A percentile compares a stretch with the other conserved stretches of the same genome.
These are phyloP conservation scores for Oncorhynchus clarkii DNA, from an alignment of 2,113 vertebrate species.

Conservation along the genomic window DNA sequence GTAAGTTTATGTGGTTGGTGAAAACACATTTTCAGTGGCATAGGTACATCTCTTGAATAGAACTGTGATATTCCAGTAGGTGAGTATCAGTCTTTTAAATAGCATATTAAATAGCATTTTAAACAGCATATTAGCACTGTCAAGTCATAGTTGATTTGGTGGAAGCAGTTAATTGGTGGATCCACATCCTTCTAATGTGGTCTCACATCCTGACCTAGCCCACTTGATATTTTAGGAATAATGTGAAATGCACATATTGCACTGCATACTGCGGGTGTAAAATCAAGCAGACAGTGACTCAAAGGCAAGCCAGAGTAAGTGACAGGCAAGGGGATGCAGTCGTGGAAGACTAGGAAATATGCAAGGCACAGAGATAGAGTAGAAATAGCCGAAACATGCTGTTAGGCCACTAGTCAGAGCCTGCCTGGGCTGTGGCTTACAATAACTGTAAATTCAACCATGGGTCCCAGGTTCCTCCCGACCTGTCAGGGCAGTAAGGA, in stretches of 20 bases:
- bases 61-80: neutral
- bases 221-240: slow-evolving; percentile 39
- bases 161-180: neutral
- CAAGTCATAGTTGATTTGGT: neutral
- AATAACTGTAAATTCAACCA: slow-evolving; percentile 72
- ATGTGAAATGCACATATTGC: slow-evolving; percentile 56
- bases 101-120: neutral
- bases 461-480: slow-evolving; percentile 49
- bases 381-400: slow-evolving; percentile 58
- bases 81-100: neutral
- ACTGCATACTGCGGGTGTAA: slow-evolving; percentile 49
- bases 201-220: too few relatives aligned
- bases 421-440: slow-evolving; percentile 61
- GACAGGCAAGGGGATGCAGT: slow-evolving; percentile 56
- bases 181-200: neutral
- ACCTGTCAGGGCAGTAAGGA: slow-evolving; percentile 57
- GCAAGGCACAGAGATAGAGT: slow-evolving; percentile 36
- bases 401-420: slow-evolving; percentile 40
- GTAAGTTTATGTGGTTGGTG: too few relatives aligned
- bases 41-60: neutral
- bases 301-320: slow-evolving; percentile 59
- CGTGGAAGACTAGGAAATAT: slow-evolving; percentile 35
- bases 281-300: slow-evolving; percentile 54
- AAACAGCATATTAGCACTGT: neutral
- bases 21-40: neutral